phyloP scores from a whole-genome alignment of 2,888 invertebrate genomes.

The Calephelis perditalis region DNA sequence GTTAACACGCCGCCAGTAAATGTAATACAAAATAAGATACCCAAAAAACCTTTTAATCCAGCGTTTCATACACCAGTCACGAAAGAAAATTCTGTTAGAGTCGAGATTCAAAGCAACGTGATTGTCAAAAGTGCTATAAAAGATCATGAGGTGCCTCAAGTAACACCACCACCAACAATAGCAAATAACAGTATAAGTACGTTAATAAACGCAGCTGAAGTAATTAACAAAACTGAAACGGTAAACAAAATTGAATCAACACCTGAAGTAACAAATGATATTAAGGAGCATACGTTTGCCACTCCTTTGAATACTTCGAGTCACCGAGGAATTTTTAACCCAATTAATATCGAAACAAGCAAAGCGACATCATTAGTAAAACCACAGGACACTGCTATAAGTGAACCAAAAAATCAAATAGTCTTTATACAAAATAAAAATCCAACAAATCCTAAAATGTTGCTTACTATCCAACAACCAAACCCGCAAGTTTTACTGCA shows the following conservation, averaged over 20 bases:
- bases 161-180: conserved; percentile 28
- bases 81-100: conserved; percentile 1
- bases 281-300: conserved; percentile 36
- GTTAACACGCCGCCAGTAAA: conserved; percentile 47
- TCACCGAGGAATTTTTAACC: conserved; percentile 44
- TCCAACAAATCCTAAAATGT: conserved; percentile 54
- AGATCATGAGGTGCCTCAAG: background rate
- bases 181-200: conserved; percentile 43
- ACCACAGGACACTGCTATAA: conserved; percentile 45
- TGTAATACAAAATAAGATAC: conserved; percentile 35
- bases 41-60: conserved; percentile 33
- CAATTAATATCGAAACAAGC: conserved; percentile 47
- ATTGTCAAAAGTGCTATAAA: conserved; percentile 6
- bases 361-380: conserved; percentile 47
- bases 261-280: conserved; percentile 39
- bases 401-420: conserved; percentile 62
- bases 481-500: conserved; percentile 60
- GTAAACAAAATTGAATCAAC: conserved; percentile 51
- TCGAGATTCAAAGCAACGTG: conserved; percentile 17
- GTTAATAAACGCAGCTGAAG: conserved; percentile 58
- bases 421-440: conserved; percentile 61
- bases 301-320: conserved; percentile 27
- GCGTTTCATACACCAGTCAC: conserved; percentile 6
- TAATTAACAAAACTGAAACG: conserved; percentile 51
- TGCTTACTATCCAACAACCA: conserved; percentile 58